Base-by-base conservation (phyloP, 2,113 vertebrate genomes). In the Strix aluco region DNA sequence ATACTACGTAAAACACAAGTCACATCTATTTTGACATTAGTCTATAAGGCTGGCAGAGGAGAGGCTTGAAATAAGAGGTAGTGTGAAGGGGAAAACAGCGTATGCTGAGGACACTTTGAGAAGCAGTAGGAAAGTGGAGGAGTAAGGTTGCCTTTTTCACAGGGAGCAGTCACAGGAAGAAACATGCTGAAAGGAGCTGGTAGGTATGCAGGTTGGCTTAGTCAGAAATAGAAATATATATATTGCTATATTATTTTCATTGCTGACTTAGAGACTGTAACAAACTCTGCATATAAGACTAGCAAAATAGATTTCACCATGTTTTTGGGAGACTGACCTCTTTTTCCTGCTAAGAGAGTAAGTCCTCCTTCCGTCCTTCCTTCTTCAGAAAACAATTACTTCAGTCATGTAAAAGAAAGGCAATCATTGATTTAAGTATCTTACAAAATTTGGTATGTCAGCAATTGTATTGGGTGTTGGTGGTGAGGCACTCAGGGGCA, bases 401-500 rank as follows among this genome's bases (percentile, higher is more conserved):
- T 26, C 18, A 15, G 20, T 20, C 30, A 32, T 26, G 36, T 40
- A 72, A 57, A 75, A 67, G 14, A 66, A 66, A 77, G 27, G 36
- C 10, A 58, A 26, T 21, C 3, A 4, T 26, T 26, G 13, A 65
- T 36, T 40, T 42, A 49, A 65, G 34, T 16, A 40, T 4, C 15
- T 49, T 23, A 34, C 6, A 38, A 59, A 58, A 30, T 15, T 4
- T 9, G 7, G 0, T 21, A 17, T 6, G 11, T 51, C 70, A 58
- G 42, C 36, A 63, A 6, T 11, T 9, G 29, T 19, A 58, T 0
- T 6, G 16, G 11, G 29, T 16, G 34, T 5, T 21, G 19, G 40
- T 9, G 16, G 30, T 0, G 5, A 34, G 47, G 23, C 10, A 6
- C n/a, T 44, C 21, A 6, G 46, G 8, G 17, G 6, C 2, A 1